Evolutionary conservation across 2,888 invertebrate genomes (phyloP), one percentile per base, ranked within the genome.

Genomic region (Parnassius apollo): DNA sequence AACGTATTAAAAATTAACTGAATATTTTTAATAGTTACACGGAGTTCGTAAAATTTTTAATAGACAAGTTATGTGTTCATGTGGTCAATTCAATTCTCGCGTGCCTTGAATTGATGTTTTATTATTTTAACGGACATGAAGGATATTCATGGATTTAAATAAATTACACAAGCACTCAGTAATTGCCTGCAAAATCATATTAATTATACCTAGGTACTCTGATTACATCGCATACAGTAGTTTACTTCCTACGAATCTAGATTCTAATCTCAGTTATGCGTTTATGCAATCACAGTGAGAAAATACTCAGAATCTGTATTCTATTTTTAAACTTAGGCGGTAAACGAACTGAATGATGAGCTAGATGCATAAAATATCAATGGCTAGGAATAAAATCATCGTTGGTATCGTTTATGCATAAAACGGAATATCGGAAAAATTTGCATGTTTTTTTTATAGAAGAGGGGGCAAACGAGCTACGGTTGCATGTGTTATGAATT

Each of bases 271-370:
- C 13, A 45, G 42, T 35, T 35, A 4, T 35, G 18, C 18, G 35
- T 51, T 48, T 58, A 48, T 18, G 58, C 48, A 59, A 53, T 35
- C 45, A 35, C 53, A 25, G 22, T 42, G 57, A 42, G 61, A 49
- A 55, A 61, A 50, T 50, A 49, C 55, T 49, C 46, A 53, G 48
- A 62, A 12, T 57, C 35, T 25, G 25, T 45, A 51, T 62, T 48
- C 62, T 58, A 62, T 53, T 58, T 62, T 62, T 62, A 61, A 61
- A 57, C 42, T 4, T 42, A 46, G 35, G 10, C 42, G 13, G 49
- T 44, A 57, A 54, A 62, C 42, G 35, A 35, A 51, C 35, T 25
- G 46, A 42, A 18, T 22, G n/a, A 46, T 25, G 10, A 13, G 45
- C 9, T 35, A 25, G 25, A 25, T 25, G 7, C 35, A 35, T 35